Evolutionary conservation across 1,140 invertebrate species (phyloP), one percentile per base, ranked within the genome.

Genomic region (Aricia agestis): DNA sequence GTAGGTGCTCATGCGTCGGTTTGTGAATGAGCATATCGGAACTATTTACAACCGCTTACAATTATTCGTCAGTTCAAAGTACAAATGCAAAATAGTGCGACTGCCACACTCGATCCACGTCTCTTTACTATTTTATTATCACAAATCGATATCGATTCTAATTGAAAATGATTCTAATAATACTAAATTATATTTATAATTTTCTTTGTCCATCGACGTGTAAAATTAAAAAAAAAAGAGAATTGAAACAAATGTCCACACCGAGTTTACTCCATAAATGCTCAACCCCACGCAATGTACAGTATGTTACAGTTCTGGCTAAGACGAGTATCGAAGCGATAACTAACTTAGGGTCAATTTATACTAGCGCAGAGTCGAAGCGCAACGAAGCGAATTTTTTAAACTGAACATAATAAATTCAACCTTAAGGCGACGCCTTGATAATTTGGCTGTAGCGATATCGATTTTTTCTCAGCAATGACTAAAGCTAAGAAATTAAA

Each of bases 261-360:
- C 59, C 68, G 36, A 58, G 58, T 69, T 69, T 68, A 74, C 42
- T 78, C 71, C 70, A 84, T 89, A 89, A 89, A 89, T 89, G 85
- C 86, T 83, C 77, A 74, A 81, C 80, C 32, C 52, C 67, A 58
- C 31, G n/a, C 57, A 59, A 69, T 61, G 32, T 61, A 69, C 59
- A 69, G 31, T 61, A 69, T 59, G 68, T 36, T 61, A 69, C 58
- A 69, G 18, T 19, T 63, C n/a, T 59, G 45, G 45, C 45, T 52
- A 15, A 52, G 45, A 52, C 45, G 45, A 52, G 4, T 52, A 15
- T 52, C 45, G 45, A 52, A 13, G 13, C 45, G 45, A 52, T 15
- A 4, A 52, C 45, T 5, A 52, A 52, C n/a, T n/a, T n/a, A n/a
- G n/a, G n/a, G n/a, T n/a, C n/a, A n/a, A n/a, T n/a, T n/a, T n/a